Conservation (phyloP, 1,140 invertebrate genomes). For the Listronotus bonariensis region DNA sequence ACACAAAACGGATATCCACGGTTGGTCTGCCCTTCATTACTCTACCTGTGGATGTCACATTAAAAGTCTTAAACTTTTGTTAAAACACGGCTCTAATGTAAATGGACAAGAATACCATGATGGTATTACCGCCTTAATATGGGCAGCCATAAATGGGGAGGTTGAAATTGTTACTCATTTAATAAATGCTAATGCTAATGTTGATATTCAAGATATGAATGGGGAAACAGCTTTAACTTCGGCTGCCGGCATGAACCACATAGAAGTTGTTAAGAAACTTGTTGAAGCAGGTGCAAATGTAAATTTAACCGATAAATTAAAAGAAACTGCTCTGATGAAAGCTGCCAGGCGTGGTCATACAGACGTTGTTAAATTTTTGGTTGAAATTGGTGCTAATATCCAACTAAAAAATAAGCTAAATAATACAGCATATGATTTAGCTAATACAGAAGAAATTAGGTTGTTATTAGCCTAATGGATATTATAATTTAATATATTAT, state of each 20-base stretch:
- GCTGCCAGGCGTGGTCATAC: conserved; percentile 2
- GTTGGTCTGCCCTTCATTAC: neutral
- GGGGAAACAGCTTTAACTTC: conserved; percentile 24
- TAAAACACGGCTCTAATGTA: neutral
- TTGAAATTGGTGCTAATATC: neutral
- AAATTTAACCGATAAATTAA: conserved; percentile 58
- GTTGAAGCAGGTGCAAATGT: conserved; percentile 22
- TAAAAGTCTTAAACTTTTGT: neutral
- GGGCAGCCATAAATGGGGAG: neutral
- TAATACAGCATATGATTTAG: neutral
- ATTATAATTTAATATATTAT: too few species aligned
- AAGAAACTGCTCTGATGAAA: conserved; percentile 7
- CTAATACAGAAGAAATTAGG: neutral
- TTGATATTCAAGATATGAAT: conserved; percentile 11
- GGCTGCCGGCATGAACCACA: conserved; percentile 12
- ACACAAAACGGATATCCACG: neutral
- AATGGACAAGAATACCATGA: neutral
- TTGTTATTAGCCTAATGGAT: neutral
- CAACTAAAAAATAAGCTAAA: neutral
- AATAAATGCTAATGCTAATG: neutral
- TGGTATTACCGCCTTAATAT: neutral
- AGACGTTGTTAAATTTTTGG: neutral
- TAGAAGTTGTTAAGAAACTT: conserved; percentile 18
- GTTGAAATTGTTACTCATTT: conserved; percentile 1
- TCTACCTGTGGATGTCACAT: neutral